These are phyloP conservation scores for Daboia siamensis DNA, from an alignment of 2,113 vertebrate species.

Conservation along the genomic window DNA sequence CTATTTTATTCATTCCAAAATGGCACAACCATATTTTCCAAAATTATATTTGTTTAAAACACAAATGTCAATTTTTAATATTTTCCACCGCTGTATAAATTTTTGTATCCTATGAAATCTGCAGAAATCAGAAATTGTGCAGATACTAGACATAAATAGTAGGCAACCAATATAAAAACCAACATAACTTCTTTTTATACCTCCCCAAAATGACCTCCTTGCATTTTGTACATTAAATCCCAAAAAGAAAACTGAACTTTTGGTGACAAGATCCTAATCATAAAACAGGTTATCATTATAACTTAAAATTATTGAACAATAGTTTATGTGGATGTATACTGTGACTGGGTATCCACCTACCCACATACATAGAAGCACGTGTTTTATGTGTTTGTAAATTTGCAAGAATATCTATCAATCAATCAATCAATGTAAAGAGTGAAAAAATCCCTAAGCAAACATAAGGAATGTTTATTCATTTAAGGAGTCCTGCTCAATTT, in stretches of 20 bases:
- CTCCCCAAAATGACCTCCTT: background rate
- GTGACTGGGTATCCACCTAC: background rate
- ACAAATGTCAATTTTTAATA: background rate
- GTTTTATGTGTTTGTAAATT: background rate
- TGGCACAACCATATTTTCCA: background rate
- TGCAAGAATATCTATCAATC: background rate
- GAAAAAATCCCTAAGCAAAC: background rate
- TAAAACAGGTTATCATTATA: background rate
- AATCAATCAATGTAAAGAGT: background rate
- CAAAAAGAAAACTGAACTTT: background rate
- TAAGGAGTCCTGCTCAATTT: background rate
- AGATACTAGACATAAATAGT: background rate
- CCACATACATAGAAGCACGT: background rate
- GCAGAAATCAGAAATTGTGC: background rate
- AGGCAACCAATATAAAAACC: background rate
- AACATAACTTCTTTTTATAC: background rate
- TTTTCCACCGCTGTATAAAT: background rate
- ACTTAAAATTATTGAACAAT: background rate
- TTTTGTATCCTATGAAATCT: background rate
- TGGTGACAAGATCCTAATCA: background rate
- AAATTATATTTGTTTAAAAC: background rate
- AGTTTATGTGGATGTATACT: too few relatives aligned
- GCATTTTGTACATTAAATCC: background rate
- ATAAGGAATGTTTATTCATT: background rate
- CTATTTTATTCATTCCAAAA: background rate